Evolutionary conservation across 2,888 invertebrate genomes (phyloP), one percentile per base, ranked within the genome.

Genomic region (Acrocera orbiculus): DNA sequence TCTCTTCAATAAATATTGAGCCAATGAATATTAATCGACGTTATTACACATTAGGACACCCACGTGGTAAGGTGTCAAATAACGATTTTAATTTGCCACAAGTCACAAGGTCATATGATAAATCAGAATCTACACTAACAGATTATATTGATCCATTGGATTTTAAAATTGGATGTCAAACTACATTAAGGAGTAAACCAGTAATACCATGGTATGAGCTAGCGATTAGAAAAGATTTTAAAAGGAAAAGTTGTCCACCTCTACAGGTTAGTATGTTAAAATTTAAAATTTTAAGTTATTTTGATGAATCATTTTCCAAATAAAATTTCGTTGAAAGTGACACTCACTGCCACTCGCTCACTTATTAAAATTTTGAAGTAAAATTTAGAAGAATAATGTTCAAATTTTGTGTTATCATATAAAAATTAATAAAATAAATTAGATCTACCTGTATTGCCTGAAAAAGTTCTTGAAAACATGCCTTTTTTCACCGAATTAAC

Each of bases 131-230:
- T 27, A 14, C 19, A 16, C 28, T 27, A 13, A 51, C 55, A 5
- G 56, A 58, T 38, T 60, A 56, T 39, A 49, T 57, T 43, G 59
- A 61, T 48, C 58, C 60, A 37, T 63, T 69, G 52, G 73, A 77
- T 51, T 68, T 73, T n/a, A 70, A 74, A 56, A 65, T 75, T 38
- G 74, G 73, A 22, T 73, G 70, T 45, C 73, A 73, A 56, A 71
- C 74, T 3, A 72, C 73, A 24, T 56, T 74, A 30, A 60, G 74
- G 22, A 65, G 70, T 36, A 75, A 74, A 47, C 77, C 78, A 19
- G 68, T 73, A 36, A 70, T 85, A 40, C 86, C 86, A 1, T 86
- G 86, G 86, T 86, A 82, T 76, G 86, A 86, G 59, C 58, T 85
- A 46, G 86, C 86, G 25, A 79, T 81, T 31, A 71, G 75, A 46